Evolutionary conservation across 2,888 invertebrate genomes (phyloP), one percentile per base, ranked within the genome.

Genomic region (Eupithecia centaureata): DNA sequence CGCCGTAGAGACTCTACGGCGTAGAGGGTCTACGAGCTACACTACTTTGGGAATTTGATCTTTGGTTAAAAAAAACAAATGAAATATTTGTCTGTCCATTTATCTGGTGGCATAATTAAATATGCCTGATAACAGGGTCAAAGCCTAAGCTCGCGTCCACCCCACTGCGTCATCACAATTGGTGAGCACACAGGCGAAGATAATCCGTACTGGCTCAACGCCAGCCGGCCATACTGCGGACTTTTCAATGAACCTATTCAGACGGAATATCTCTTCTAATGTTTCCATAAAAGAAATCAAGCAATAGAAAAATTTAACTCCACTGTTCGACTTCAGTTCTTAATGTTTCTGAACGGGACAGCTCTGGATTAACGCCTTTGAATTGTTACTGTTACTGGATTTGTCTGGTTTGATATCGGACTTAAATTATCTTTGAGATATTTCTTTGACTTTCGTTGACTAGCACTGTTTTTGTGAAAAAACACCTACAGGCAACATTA

Each of bases 241-340:
- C 86, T 92, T 92, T 92, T 92, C 92, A 93, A 92, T 92, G 89
- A 88, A 91, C 85, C 82, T 87, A 89, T 87, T 88, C 88, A 82
- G 82, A 90, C 85, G 92, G 92, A 92, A 92, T 92, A 91, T 92
- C 92, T 91, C 88, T 81, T 80, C 86, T 86, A 89, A 87, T 89
- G 90, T 91, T 89, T 88, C 86, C 89, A 91, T 88, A 88, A 90
- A 91, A 90, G 88, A 88, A 88, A 90, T 88, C 87, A 86, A 84
- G 87, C 86, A 85, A 87, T 87, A 89, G 86, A 89, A 90, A 89
- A 85, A 81, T 80, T 82, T 75, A 79, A 83, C 81, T 75, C 78
- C 73, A 78, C 80, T 79, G 82, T 79, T 80, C 80, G 79, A 79
- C 76, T 74, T 70, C 68, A 64, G 63, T 79, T 81, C 79, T 70